Base-by-base conservation (phyloP, 2,113 vertebrate genomes). In the Ameiurus melas region DNA sequence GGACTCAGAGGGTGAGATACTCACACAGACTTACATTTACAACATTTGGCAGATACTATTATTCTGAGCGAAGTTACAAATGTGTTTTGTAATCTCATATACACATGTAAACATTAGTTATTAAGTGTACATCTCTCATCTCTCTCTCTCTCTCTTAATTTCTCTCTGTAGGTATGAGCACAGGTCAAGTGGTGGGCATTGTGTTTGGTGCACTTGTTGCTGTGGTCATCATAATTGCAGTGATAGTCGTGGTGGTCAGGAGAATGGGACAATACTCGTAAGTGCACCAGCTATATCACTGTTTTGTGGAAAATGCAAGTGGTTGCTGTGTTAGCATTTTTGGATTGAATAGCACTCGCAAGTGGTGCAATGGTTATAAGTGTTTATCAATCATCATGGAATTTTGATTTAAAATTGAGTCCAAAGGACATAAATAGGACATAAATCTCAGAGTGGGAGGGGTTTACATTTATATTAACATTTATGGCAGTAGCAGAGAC, bases 181-280 rank as follows among this genome's bases (percentile, higher is more conserved):
- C 94, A 27, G 95, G 94, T 51, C 94, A 95, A 62, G 91, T 96
- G 43, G 93, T 90, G 7, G 95, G 95, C 58, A 95, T 96, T 10
- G 94, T 95, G 85, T 92, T 96, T 9, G 96, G 93, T 1, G 92
- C 92, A 62, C 89, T 96, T 83, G 4, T 96, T 78, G 93, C 93
- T 13, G 88, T 96, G 55, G 88, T 93, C 27, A 77, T 96, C 64
- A 86, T 93, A 89, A 92, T 90, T 4, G 94, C 90, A 0, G 93
- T 95, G 55, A 93, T 94, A 77, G 91, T 94, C 10, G 90, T 91
- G 17, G 91, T 92, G 58, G 90, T 94, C 87, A 93, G 93, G 82
- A 95, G 95, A 92, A 96, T 96, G 95, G 95, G 95, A 66, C 95
- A 95, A 92, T 96, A 96, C 92, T 94, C 96, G 96, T 96, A 90